These are phyloP conservation scores for Yponomeuta cagnagella DNA, from an alignment of 2,888 invertebrate genomes.

Conservation along the genomic window DNA sequence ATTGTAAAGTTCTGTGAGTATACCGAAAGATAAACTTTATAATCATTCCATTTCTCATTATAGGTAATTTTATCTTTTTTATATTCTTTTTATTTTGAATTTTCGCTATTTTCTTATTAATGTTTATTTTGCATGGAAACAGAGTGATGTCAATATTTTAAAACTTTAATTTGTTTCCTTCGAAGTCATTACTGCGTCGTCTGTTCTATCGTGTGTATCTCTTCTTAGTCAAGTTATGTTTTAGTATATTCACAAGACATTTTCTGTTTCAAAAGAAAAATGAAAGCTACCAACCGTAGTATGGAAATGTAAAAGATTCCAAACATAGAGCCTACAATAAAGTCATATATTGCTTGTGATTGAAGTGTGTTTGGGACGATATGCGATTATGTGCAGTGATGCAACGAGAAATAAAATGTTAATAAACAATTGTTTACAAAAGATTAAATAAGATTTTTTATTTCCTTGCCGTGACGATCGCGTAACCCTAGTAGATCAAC, in stretches of 20 bases:
- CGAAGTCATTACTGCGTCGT: constrained; percentile 38
- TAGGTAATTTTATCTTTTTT: constrained; percentile 45
- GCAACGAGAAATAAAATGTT: constrained; percentile 73
- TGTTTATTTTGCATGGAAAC: constrained; percentile 58
- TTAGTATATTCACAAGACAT: constrained; percentile 67
- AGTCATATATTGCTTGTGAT: constrained; percentile 66
- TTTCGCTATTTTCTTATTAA: constrained; percentile 53
- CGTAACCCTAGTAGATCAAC: background rate
- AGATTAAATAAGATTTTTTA: constrained; percentile 57
- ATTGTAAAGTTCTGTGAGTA: constrained; percentile 59
- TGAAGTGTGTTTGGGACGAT: constrained; percentile 59
- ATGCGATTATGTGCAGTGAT: constrained; percentile 63
- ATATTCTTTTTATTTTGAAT: constrained; percentile 41
- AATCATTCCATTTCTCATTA: constrained; percentile 69
- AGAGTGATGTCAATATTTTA: constrained; percentile 35
- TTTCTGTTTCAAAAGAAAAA: constrained; percentile 66
- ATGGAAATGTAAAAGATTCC: constrained; percentile 58
- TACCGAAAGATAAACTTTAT: constrained; percentile 64
- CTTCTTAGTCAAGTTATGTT: constrained; percentile 35
- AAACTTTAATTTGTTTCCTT: constrained; percentile 34
- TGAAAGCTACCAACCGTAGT: constrained; percentile 56
- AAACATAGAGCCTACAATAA: constrained; percentile 61
- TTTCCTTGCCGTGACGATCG: background rate
- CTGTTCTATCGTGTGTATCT: constrained; percentile 34
- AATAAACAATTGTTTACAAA: constrained; percentile 78